Evolutionary conservation across 2,888 invertebrate genomes (phyloP).

Genomic region (Caenorhabditis sp.): DNA sequence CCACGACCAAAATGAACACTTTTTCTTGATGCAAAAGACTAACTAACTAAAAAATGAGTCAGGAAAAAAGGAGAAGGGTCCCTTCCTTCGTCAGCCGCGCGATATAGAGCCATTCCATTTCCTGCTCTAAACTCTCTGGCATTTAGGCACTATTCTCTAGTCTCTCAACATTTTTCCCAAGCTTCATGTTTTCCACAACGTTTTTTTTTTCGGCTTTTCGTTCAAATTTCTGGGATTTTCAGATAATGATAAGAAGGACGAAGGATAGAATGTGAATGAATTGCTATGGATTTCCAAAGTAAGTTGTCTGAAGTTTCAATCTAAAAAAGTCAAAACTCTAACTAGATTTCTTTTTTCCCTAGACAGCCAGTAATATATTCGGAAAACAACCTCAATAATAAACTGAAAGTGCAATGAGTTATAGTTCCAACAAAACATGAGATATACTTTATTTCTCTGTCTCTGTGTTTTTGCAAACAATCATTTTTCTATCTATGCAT

Average conservation of each 20-base stretch:
- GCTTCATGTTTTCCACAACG: neutral
- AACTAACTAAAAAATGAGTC: neutral
- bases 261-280: neutral
- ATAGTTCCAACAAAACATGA: too few relatives aligned
- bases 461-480: too few relatives aligned
- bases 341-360: too few relatives aligned
- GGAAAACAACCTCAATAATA: too few relatives aligned
- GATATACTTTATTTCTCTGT: too few relatives aligned
- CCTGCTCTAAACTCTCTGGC: constrained; percentile 18
- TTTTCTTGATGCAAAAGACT: neutral
- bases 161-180: constrained; percentile 15
- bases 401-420: too few relatives aligned
- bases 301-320: neutral
- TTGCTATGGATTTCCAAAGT: neutral
- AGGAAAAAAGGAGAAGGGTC: neutral
- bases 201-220: constrained; percentile 7
- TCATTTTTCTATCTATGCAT: too few relatives aligned
- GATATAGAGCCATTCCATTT: constrained; percentile 4
- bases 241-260: neutral
- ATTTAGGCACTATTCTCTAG: constrained; percentile 18
- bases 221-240: neutral
- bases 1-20: neutral
- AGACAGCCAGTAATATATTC: too few relatives aligned
- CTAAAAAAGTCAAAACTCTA: too few relatives aligned
- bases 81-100: neutral